Evolutionary conservation across 2,797 vertebrate species (phyloP).

Genomic region (Spea hammondii): DNA sequence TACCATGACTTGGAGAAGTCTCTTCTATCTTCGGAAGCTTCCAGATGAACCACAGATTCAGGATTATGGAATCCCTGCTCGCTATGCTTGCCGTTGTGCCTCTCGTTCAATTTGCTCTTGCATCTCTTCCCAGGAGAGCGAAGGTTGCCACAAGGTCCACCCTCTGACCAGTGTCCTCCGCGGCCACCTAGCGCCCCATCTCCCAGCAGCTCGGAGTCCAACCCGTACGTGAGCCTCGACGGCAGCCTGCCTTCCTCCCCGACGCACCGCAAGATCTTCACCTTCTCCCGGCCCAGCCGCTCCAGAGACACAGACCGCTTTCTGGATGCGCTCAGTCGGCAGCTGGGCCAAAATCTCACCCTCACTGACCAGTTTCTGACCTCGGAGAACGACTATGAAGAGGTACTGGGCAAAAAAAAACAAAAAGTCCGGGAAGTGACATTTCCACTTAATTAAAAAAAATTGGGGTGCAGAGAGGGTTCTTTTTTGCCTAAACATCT

Average conservation of each 20-base stretch:
- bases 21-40: too few species aligned
- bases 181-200: constrained; percentile 72
- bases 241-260: constrained; percentile 82
- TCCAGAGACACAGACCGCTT: constrained; percentile 94
- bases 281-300: constrained; percentile 85
- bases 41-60: too few species aligned
- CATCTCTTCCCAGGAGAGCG: constrained; percentile 61
- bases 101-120: not conserved
- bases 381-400: constrained; percentile 94
- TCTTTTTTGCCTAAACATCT: too few species aligned
- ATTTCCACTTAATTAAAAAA: not conserved
- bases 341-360: constrained; percentile 86
- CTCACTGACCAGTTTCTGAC: constrained; percentile 87
- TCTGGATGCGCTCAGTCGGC: constrained; percentile 89
- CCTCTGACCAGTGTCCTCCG: constrained; percentile 76
- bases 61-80: too few species aligned
- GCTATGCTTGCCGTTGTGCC: too few species aligned
- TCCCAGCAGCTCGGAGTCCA: constrained; percentile 90
- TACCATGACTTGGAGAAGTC: too few species aligned
- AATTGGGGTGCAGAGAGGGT: too few species aligned
- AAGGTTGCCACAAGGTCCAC: constrained; percentile 72
- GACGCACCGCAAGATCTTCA: constrained; percentile 84
- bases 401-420: constrained; percentile 71
- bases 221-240: constrained; percentile 94
- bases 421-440: not conserved